Conservation (phyloP, 2,797 vertebrate species). For the Tokudaia muenninki region DNA sequence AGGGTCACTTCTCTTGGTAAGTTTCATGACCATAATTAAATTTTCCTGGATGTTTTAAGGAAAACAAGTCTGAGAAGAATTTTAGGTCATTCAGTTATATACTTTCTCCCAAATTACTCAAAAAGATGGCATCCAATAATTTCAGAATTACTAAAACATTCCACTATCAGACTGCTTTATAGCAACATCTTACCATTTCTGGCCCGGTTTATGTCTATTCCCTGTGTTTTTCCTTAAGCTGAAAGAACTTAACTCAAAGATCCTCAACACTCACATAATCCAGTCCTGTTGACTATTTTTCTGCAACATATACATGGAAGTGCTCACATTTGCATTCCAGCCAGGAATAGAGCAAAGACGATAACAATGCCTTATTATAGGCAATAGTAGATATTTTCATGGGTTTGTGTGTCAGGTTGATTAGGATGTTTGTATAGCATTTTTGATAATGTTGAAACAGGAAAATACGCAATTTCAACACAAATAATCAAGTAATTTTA, state of each 20-base stretch:
- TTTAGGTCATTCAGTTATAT: neutral
- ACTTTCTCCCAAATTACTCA: neutral
- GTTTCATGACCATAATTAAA: neutral
- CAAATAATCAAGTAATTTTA: neutral
- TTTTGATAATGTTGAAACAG: neutral
- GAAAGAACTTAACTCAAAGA: neutral
- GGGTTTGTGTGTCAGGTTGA: neutral
- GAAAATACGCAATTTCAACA: neutral
- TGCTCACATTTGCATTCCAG: neutral
- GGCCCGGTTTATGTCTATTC: neutral
- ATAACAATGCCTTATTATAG: neutral
- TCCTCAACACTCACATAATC: neutral
- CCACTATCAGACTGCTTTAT: neutral
- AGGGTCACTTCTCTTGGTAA: neutral
- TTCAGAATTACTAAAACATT: neutral
- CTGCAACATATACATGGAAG: neutral
- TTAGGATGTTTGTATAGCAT: neutral
- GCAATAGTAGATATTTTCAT: no score
- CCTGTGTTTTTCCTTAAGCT: neutral
- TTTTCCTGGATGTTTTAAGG: neutral
- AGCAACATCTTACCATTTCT: neutral
- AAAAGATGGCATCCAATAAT: neutral
- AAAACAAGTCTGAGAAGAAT: neutral
- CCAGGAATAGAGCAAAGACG: fast-evolving
- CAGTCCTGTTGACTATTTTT: neutral